phyloP scores from a whole-genome alignment of 2,113 vertebrate species.

The Vimba vimba region DNA sequence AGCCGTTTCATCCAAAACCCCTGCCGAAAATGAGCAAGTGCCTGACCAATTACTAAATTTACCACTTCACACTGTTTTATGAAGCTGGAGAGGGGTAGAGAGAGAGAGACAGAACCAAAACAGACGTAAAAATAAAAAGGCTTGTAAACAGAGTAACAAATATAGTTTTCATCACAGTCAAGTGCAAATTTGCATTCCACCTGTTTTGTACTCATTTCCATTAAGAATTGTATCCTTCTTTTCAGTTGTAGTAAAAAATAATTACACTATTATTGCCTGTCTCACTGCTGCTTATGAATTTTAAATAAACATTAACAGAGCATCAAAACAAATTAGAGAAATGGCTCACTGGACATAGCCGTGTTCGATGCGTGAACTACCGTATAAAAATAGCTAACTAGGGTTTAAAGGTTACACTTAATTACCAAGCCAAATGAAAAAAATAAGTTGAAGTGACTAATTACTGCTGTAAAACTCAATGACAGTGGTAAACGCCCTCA shows the following conservation, averaged over 20 bases:
- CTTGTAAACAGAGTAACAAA: conserved; percentile 56
- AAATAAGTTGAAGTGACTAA: conserved; percentile 21
- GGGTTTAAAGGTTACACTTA: conserved; percentile 9
- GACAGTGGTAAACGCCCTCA: conserved; percentile 31
- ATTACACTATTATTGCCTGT: conserved; percentile 56
- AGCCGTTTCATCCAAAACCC: conserved; percentile 35
- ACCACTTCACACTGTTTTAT: conserved; percentile 27
- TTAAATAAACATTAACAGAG: conserved; percentile 36
- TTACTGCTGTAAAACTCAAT: conserved; percentile 37
- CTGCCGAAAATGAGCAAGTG: conserved; percentile 47
- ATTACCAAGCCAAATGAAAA: conserved; percentile 37
- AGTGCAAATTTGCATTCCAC: conserved; percentile 52
- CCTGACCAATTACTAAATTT: conserved; percentile 30
- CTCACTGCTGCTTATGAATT: conserved; percentile 48
- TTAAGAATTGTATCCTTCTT: conserved; percentile 25
- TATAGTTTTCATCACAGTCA: conserved; percentile 54
- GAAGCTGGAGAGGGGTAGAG: conserved; percentile 17
- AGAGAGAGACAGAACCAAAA: conserved; percentile 10
- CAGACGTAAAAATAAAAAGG: conserved; percentile 39
- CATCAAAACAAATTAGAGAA: conserved; percentile 8
- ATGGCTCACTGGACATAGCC: conserved; percentile 7
- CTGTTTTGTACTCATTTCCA: conserved; percentile 23
- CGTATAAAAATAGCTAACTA: conserved; percentile 20
- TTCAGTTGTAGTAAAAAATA: conserved; percentile 51
- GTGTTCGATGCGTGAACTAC: conserved; percentile 7